These are phyloP conservation scores for Corbicula japonica DNA, from an alignment of 2,888 invertebrate species.

Conservation along the genomic window DNA sequence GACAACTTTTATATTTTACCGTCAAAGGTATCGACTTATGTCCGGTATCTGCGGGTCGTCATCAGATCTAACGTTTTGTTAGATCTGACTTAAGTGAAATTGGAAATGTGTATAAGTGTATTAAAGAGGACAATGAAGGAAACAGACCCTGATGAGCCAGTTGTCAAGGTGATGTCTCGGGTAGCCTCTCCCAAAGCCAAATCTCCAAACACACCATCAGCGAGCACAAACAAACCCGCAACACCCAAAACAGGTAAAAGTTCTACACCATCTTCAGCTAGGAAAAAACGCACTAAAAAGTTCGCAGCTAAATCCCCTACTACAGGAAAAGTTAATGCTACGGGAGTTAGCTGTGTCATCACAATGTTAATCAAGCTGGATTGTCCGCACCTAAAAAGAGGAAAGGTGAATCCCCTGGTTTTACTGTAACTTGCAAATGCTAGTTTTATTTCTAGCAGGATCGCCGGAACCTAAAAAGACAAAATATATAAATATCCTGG, in stretches of 20 bases:
- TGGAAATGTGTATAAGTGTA: no score
- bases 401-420: conserved; percentile 8
- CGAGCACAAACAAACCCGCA: conserved; percentile 10
- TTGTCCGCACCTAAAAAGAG: conserved; percentile 7
- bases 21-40: no score
- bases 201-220: conserved; percentile 40
- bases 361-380: conserved; percentile 17
- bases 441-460: no score
- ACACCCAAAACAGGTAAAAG: conserved; percentile 33
- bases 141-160: conserved; percentile 16
- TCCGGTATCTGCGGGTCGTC: no score
- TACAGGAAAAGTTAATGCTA: conserved; percentile 10
- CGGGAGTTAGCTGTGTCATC: conserved; percentile 19
- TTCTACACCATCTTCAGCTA: conserved; percentile 23
- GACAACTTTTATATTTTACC: no score
- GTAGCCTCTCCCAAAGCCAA: conserved; percentile 30
- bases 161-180: conserved; percentile 17
- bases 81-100: no score
- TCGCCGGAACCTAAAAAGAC: conserved; percentile 5
- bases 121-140: conserved; percentile 61
- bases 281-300: conserved; percentile 35
- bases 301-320: neutral
- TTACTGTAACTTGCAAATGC: conserved; percentile 1
- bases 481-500: conserved; percentile 9
- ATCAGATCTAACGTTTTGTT: no score